phyloP scores from a whole-genome alignment of 2,113 vertebrate species.

The Platichthys stellatus region DNA sequence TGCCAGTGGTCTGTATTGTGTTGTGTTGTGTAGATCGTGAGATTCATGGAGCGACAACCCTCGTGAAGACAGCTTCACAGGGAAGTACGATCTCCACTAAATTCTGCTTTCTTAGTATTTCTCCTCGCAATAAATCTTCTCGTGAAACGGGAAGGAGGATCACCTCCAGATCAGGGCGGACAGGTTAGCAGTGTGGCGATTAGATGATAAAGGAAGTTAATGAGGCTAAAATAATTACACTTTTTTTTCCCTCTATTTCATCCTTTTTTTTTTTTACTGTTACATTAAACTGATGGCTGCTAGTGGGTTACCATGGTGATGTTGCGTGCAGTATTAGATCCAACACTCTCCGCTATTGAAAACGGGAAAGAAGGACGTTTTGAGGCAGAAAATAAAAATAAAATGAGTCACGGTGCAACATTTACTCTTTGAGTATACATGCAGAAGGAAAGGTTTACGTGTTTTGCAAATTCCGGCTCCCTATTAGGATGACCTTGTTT shows the following conservation, averaged over 20 bases:
- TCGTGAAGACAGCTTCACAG: background rate
- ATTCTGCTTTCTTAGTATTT: constrained; percentile 26
- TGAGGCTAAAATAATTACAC: background rate
- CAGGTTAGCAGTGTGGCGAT: constrained; percentile 6
- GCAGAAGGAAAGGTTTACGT: background rate
- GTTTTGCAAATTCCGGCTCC: background rate
- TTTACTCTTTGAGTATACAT: background rate
- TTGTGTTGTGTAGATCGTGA: background rate
- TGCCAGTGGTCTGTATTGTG: constrained; percentile 14
- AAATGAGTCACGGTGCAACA: too few relatives aligned
- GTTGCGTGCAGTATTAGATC: background rate
- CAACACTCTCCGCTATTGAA: background rate
- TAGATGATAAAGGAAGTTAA: constrained; percentile 19
- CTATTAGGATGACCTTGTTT: constrained; percentile 12
- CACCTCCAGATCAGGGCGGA: constrained; percentile 2
- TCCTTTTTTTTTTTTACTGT: background rate
- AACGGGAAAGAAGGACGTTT: background rate
- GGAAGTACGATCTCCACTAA: constrained; percentile 5
- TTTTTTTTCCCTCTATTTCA: background rate
- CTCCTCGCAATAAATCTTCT: constrained; percentile 22
- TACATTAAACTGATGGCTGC: background rate
- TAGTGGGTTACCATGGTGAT: background rate
- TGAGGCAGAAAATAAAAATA: too few relatives aligned
- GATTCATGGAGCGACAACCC: background rate
- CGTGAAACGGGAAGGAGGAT: constrained; percentile 32